These are phyloP conservation scores for Ptychoptera albimana DNA, from an alignment of 2,888 invertebrate genomes.

Conservation along the genomic window DNA sequence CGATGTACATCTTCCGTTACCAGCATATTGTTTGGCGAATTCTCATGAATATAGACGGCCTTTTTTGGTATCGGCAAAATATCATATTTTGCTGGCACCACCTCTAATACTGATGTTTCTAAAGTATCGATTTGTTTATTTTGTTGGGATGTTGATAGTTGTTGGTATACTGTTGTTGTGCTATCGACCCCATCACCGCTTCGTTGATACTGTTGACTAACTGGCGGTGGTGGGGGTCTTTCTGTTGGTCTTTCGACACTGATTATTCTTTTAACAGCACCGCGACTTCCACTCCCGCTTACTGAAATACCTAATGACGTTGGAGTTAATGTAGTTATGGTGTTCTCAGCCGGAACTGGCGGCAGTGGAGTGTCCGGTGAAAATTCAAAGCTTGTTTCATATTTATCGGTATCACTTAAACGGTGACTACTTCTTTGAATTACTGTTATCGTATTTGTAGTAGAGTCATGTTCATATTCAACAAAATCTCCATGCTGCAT, in stretches of 20 bases:
- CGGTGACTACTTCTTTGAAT: constrained; percentile 12
- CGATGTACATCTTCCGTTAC: constrained; percentile 28
- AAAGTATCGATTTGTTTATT: background rate
- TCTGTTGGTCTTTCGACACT: constrained; percentile 23
- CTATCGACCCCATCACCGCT: background rate
- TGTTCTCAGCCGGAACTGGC: constrained; percentile 7
- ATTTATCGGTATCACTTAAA: background rate
- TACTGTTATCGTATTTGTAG: constrained; percentile 26
- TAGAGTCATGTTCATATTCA: constrained; percentile 26
- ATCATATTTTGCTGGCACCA: constrained; percentile 19
- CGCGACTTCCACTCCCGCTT: too few species aligned
- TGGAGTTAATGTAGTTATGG: background rate
- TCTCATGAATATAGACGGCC: constrained; percentile 26
- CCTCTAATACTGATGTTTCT: constrained; percentile 19
- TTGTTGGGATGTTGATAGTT: background rate
- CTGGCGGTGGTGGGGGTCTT: constrained; percentile 30
- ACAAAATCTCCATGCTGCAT: constrained; percentile 28
- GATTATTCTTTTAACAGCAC: constrained; percentile 13
- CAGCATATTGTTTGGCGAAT: constrained; percentile 26
- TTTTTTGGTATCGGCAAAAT: constrained; percentile 20
- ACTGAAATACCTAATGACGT: background rate
- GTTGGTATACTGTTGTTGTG: background rate
- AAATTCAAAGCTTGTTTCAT: constrained; percentile 5
- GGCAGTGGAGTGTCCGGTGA: constrained; percentile 11
- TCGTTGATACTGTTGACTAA: constrained; percentile 25